Evolutionary conservation across 2,797 vertebrate species (phyloP).

Genomic region (Macrochelys suwanniensis): DNA sequence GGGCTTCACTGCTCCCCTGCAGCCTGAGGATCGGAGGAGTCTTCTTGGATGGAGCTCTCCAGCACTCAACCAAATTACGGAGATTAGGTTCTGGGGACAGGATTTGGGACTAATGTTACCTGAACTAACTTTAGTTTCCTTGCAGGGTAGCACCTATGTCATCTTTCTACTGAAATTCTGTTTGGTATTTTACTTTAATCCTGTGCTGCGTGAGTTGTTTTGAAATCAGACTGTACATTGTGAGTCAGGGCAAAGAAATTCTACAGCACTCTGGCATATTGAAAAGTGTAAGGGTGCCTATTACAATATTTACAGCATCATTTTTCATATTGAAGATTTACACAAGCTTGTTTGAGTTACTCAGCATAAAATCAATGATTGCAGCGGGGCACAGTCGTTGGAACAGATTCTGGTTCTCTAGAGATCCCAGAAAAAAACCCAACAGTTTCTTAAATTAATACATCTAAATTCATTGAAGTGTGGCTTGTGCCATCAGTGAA

Average conservation of each 20-base stretch:
- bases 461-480: slow-evolving; percentile 13
- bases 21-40: not conserved
- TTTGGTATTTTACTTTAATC: slow-evolving; percentile 27
- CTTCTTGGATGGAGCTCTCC: not conserved
- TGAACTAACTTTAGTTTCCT: not conserved
- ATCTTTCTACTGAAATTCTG: slow-evolving; percentile 11
- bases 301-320: slow-evolving; percentile 32
- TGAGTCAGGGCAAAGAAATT: slow-evolving; percentile 33
- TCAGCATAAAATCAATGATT: not conserved
- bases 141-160: not conserved
- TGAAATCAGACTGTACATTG: not conserved
- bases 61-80: not conserved
- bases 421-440: slow-evolving; percentile 20
- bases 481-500: slow-evolving; percentile 31
- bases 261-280: not conserved
- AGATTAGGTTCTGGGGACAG: not conserved
- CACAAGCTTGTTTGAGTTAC: slow-evolving; percentile 44
- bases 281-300: slow-evolving; percentile 6
- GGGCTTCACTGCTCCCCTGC: slow-evolving; percentile 54
- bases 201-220: not conserved
- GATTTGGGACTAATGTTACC: not conserved
- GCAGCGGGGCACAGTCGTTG: slow-evolving; percentile 31
- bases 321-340: slow-evolving; percentile 46
- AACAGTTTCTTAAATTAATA: not conserved
- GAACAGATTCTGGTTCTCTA: slow-evolving; percentile 31